Base-by-base conservation (phyloP, 2,888 invertebrate species). In the Chaetogeoica ovagalla region DNA sequence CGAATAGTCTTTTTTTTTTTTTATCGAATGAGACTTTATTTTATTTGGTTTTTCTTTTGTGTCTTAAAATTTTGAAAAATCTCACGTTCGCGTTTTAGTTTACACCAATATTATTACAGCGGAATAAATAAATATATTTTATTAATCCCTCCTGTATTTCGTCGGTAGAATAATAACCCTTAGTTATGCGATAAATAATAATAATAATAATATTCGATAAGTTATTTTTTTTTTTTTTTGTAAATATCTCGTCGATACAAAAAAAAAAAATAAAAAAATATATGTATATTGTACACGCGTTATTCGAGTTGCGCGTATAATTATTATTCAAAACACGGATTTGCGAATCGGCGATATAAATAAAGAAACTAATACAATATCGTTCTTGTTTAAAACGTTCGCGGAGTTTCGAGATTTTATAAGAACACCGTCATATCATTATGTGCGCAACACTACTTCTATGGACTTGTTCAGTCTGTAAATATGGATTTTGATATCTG, bases 281-380 rank as follows among this genome's bases (percentile, higher is more conserved):
- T 55, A 62, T 62, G 1, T 13, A 11, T 11, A 48, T 48, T 48
- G 37, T 63, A 37, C 37, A 63, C 15, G 37, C 5, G 15, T 63
- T 63, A 37, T 37, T 37, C 17, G 43, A 43, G 39, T 7, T 43
- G 43, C 0, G 9, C 6, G 1, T 48, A 11, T 48, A 11, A 48
- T 48, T 59, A 65, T 65, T 65, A 65, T 65, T 65, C 65, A 39
- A 11, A 65, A 11, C 65, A 65, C 65, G 43, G 5, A 39, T 3
- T 65, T 11, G n/a, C 39, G n/a, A 37, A 37, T 63, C 63, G 48
- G 48, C 48, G 48, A 48, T 13, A 48, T 48, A 48, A 48, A 37
- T 63, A 63, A 37, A 55, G 4, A 19, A 37, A 37, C 30, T 37
- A 63, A 63, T 30, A 62, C 30, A 62, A 62, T 63, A 37, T 17